A percentile compares a stretch with the other conserved stretches of the same genome.
These are phyloP conservation scores for Illadopsis cleaveri DNA, from an alignment of 2,113 vertebrate genomes.

Conservation along the genomic window DNA sequence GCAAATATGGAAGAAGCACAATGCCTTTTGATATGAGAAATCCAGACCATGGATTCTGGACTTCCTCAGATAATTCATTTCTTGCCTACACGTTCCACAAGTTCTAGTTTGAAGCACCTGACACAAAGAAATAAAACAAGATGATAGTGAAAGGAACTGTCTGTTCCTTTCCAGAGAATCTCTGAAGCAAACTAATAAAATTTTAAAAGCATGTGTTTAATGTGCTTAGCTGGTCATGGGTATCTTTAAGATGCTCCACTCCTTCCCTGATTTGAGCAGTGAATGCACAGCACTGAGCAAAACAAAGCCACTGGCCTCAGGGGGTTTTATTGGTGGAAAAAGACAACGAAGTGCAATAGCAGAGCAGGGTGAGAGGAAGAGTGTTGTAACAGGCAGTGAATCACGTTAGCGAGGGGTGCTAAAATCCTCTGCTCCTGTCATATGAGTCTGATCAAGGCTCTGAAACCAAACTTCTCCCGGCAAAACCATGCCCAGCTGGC, in stretches of 20 bases:
- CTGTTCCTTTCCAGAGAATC: neutral
- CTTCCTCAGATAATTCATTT: neutral
- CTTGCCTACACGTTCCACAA: neutral
- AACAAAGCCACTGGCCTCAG: conserved; percentile 28
- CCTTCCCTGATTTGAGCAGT: neutral
- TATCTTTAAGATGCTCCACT: conserved; percentile 2
- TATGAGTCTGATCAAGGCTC: conserved; percentile 50
- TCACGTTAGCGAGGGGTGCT: conserved; percentile 23
- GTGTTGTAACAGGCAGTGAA: conserved; percentile 50
- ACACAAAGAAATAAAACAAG: neutral
- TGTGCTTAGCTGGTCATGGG: neutral
- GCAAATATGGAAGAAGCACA: neutral
- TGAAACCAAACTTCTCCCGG: conserved; percentile 9
- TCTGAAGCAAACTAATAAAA: neutral
- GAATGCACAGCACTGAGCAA: neutral
- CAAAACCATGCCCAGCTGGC: conserved; percentile 24
- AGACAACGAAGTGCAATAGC: neutral
- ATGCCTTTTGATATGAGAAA: neutral
- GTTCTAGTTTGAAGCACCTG: neutral
- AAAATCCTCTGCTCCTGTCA: conserved; percentile 47
- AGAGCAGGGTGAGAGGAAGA: conserved; percentile 9
- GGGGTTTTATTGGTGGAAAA: neutral
- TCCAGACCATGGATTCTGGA: neutral
- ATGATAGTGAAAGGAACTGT: neutral
- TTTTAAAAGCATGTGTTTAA: neutral